These are phyloP conservation scores for Parazoanthus darwini DNA, from an alignment of 92 coral and sea anemone genomes.

Conservation along the genomic window DNA sequence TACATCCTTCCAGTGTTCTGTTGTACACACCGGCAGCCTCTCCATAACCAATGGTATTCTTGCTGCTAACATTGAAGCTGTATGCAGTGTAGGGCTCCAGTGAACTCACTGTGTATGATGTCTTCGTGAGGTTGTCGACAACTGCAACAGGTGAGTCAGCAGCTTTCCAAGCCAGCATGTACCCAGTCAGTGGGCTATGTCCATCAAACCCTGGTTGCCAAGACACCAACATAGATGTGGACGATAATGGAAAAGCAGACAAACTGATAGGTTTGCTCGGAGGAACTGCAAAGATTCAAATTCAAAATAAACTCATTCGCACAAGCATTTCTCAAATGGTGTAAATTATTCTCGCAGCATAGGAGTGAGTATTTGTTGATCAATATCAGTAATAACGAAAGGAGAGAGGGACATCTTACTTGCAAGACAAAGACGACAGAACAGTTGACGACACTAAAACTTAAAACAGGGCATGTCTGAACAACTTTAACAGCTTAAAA, in stretches of 20 bases:
- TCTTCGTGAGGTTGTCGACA: constrained; percentile 26
- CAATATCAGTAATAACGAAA: background rate
- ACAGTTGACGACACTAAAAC: background rate
- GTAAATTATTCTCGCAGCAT: background rate
- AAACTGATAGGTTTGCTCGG: constrained; percentile 75
- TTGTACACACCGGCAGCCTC: constrained; percentile 48
- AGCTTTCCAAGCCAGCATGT: constrained; percentile 60
- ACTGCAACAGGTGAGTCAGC: constrained; percentile 27
- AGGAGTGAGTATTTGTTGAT: background rate
- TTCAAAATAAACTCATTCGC: background rate
- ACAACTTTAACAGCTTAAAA: background rate
- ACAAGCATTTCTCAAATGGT: background rate
- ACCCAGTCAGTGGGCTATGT: constrained; percentile 74
- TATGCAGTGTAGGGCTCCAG: constrained; percentile 75
- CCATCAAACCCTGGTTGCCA: constrained; percentile 95
- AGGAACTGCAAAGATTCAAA: constrained; percentile 58
- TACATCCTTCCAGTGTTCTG: constrained; percentile 81
- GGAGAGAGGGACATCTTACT: background rate
- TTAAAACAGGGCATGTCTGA: background rate
- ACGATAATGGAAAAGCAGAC: constrained; percentile 59
- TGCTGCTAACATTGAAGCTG: constrained; percentile 62
- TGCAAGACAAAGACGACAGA: background rate
- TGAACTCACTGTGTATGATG: constrained; percentile 46
- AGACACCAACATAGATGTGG: constrained; percentile 72
- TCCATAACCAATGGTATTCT: constrained; percentile 77